A percentile compares a stretch with the other conserved stretches of the same genome.
Conservation (phyloP, 2,797 vertebrate genomes). For the Danio kyathit region DNA sequence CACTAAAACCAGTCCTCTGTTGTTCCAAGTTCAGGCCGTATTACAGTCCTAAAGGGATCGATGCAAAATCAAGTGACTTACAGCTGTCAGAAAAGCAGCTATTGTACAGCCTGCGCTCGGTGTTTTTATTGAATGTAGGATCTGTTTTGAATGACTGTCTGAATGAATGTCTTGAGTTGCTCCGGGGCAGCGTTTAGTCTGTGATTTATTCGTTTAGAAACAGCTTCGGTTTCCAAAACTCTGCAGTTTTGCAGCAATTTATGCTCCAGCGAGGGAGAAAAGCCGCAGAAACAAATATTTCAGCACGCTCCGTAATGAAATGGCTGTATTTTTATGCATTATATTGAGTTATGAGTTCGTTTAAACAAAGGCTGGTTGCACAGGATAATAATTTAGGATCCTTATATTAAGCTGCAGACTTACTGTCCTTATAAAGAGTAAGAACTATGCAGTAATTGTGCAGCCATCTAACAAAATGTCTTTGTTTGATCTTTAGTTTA, state of each 20-base stretch:
- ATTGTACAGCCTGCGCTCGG: conserved; percentile 25
- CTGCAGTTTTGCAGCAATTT: conserved; percentile 86
- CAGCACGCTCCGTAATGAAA: conserved; percentile 81
- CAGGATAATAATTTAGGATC: conserved; percentile 67
- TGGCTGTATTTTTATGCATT: conserved; percentile 81
- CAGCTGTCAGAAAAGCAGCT: conserved; percentile 78
- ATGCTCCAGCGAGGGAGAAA: conserved; percentile 81
- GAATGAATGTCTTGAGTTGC: conserved; percentile 79
- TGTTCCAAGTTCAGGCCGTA: conserved; percentile 47
- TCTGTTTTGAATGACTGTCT: conserved; percentile 51
- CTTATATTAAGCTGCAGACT: conserved; percentile 73
- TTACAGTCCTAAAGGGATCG: conserved; percentile 61
- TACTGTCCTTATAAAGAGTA: conserved; percentile 64
- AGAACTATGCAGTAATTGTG: conserved; percentile 23
- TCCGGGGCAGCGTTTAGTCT: conserved; percentile 82
- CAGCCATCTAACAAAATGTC: background rate
- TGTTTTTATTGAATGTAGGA: conserved; percentile 44
- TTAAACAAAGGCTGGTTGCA: conserved; percentile 72
- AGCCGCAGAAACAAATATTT: conserved; percentile 84
- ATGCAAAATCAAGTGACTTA: conserved; percentile 72
- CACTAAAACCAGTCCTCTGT: conserved; percentile 25
- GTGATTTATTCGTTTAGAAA: conserved; percentile 82
- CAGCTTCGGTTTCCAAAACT: conserved; percentile 82
- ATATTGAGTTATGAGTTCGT: conserved; percentile 77
- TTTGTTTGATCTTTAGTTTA: conserved; percentile 26